These are phyloP conservation scores for Pristionchus entomophagus DNA, from an alignment of 2,888 invertebrate species.

Conservation along the genomic window DNA sequence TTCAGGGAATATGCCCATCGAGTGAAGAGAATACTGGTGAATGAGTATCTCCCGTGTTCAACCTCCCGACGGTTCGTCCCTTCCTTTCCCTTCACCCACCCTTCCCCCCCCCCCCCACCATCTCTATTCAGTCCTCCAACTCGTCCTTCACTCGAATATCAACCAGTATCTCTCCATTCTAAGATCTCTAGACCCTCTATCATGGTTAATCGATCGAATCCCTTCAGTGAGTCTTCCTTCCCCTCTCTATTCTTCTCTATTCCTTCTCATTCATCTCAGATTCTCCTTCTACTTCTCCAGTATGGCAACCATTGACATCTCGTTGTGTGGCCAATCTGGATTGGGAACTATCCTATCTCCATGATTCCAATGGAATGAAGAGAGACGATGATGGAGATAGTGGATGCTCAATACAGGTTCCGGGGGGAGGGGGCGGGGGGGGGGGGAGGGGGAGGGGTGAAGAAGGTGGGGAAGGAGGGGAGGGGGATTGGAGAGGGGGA, in stretches of 20 bases:
- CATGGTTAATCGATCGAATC: constrained; percentile 31
- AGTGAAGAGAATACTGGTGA: constrained; percentile 10
- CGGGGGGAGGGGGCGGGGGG: too few species aligned
- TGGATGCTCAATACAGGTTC: constrained; percentile 44
- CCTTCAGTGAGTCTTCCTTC: not conserved
- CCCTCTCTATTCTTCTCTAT: not conserved
- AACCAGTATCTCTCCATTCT: constrained; percentile 4
- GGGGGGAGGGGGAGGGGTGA: too few species aligned
- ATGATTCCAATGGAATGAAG: constrained; percentile 13
- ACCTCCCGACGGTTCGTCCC: constrained; percentile 3
- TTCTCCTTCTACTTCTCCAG: constrained; percentile 55
- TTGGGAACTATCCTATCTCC: constrained; percentile 52
- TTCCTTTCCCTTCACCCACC: not conserved
- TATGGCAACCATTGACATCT: constrained; percentile 65
- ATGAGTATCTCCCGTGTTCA: constrained; percentile 38
- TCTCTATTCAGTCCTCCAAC: not conserved
- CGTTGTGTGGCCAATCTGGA: constrained; percentile 60
- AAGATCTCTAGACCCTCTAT: constrained; percentile 16
- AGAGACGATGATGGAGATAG: constrained; percentile 39
- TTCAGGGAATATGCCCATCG: constrained; percentile 27
- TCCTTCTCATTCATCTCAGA: constrained; percentile 26
- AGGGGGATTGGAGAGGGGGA: too few species aligned
- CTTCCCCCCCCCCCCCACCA: too few species aligned
- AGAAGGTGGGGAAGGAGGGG: too few species aligned
- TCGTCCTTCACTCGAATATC: constrained; percentile 44